phyloP scores from a whole-genome alignment of 2,113 vertebrate genomes.

The Phasianus colchicus region DNA sequence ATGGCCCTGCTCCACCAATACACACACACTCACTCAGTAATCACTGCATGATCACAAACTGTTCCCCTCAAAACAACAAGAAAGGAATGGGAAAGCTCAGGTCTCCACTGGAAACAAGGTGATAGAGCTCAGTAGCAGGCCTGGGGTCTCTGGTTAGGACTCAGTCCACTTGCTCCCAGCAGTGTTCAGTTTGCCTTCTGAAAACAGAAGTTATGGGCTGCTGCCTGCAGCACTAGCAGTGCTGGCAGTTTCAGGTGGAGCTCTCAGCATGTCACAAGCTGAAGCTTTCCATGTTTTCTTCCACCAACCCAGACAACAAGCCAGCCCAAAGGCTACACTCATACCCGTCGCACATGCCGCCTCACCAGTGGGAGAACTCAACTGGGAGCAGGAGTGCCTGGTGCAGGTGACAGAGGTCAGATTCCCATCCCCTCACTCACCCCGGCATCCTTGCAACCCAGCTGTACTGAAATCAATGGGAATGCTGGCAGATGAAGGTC shows the following conservation, averaged over 20 bases:
- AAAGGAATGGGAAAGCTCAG: neutral
- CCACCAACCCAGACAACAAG: neutral
- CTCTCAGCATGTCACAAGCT: neutral
- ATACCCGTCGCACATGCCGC: accelerated
- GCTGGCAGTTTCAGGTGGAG: neutral
- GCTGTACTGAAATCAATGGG: neutral
- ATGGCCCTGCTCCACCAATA: neutral
- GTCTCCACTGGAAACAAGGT: neutral
- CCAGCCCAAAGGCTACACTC: neutral
- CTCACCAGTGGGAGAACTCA: accelerated
- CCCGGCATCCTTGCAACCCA: neutral
- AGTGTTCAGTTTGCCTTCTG: neutral
- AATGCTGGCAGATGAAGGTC: neutral
- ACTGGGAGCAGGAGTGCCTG: neutral
- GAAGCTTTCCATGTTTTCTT: neutral
- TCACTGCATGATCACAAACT: neutral
- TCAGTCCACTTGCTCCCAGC: neutral
- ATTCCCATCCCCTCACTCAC: slow-evolving; percentile 9
- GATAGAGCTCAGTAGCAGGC: neutral
- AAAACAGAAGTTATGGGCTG: neutral
- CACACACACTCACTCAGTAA: accelerated
- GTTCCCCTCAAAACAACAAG: neutral
- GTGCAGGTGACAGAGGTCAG: neutral
- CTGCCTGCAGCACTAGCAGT: neutral
- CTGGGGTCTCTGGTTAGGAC: neutral